Evolutionary conservation across 1,140 invertebrate species (phyloP).

Genomic region (Magallana gigas): DNA sequence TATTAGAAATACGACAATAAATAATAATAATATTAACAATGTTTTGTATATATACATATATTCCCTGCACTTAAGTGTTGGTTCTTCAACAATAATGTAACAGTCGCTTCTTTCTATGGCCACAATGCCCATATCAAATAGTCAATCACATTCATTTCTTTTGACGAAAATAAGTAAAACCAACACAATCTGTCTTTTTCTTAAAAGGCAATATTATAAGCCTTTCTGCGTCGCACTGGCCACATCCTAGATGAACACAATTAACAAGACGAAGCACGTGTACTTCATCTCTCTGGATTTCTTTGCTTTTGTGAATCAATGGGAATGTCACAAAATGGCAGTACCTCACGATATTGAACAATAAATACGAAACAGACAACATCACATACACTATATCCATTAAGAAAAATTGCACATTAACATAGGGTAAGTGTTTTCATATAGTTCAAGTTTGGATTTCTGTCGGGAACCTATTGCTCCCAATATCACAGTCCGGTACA

Average conservation of each 20-base stretch:
- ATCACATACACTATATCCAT: constrained; percentile 36
- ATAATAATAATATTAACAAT: constrained; percentile 17
- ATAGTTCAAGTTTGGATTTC: constrained; percentile 31
- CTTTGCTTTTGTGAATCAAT: not conserved
- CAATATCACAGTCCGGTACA: constrained; percentile 26
- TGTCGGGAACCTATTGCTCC: not conserved
- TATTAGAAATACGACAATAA: constrained; percentile 18
- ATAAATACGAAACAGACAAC: constrained; percentile 31
- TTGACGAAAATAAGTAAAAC: not conserved
- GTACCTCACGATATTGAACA: constrained; percentile 23
- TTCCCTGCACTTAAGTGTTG: constrained; percentile 28
- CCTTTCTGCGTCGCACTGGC: constrained; percentile 26
- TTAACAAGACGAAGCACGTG: constrained; percentile 8
- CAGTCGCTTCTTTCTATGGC: not conserved
- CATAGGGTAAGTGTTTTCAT: constrained; percentile 1
- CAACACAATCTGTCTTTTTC: constrained; percentile 16
- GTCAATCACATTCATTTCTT: not conserved
- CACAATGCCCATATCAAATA: not conserved
- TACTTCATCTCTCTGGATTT: constrained; percentile 11
- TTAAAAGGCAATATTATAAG: not conserved
- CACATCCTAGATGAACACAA: constrained; percentile 24
- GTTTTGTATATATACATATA: constrained; percentile 7
- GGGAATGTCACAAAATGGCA: not conserved
- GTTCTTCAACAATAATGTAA: not conserved
- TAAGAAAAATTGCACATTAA: constrained; percentile 36